Percentiles rank a stretch among this genome's conserved stretches.
These are phyloP conservation scores for Lates calcarifer DNA, from an alignment of 2,113 vertebrate genomes.

Conservation along the genomic window DNA sequence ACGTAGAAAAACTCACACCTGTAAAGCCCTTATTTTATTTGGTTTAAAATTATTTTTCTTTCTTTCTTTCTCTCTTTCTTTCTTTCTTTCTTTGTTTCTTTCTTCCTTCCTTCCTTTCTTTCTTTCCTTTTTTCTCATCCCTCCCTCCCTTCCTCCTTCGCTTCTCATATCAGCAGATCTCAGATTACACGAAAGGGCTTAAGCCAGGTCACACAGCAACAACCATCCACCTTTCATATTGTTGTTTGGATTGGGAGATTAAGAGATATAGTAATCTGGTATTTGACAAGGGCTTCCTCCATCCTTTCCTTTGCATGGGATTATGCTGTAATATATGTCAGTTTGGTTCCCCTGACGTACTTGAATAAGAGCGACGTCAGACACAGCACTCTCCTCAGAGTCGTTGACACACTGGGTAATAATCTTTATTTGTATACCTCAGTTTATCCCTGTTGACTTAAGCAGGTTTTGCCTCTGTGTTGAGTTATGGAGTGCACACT, in stretches of 20 bases:
- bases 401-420: constrained; percentile 3
- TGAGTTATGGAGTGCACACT: not conserved
- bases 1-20: constrained; percentile 11
- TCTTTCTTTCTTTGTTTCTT: constrained; percentile 13
- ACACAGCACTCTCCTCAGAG: not conserved
- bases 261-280: constrained; percentile 72
- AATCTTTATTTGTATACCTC: not conserved
- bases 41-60: not conserved
- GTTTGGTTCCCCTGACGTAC: constrained; percentile 49
- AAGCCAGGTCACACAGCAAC: constrained; percentile 56
- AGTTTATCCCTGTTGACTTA: not conserved
- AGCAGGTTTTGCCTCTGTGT: not conserved
- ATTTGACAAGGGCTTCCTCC: constrained; percentile 57
- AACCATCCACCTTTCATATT: constrained; percentile 66
- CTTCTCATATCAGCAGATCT: constrained; percentile 46
- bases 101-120: not conserved
- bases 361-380: constrained; percentile 26
- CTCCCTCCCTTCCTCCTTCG: not conserved
- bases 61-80: not conserved
- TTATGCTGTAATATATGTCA: constrained; percentile 58
- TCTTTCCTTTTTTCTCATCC: not conserved
- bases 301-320: constrained; percentile 56
- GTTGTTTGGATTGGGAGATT: constrained; percentile 74
- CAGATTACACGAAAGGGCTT: constrained; percentile 71
- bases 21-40: not conserved